Base-by-base conservation (phyloP, 2,888 invertebrate genomes). In the Eupithecia exiguata region DNA sequence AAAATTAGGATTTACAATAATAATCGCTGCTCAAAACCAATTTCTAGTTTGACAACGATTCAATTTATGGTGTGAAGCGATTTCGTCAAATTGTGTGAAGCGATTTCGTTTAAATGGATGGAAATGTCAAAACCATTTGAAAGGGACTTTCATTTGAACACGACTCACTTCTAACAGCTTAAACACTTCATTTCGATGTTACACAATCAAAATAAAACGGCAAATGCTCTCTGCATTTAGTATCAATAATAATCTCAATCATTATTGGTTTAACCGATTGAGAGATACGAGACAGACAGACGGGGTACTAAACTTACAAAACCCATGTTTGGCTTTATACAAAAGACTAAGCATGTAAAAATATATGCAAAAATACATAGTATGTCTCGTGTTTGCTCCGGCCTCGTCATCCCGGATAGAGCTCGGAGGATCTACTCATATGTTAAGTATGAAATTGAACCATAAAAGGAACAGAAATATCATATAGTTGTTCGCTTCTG, bases 1-100 rank as follows among this genome's bases (percentile, higher is more conserved):
- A 81, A 82, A 82, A 82, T 80, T 76, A 76, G 77, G 77, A 78
- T 76, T 80, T 72, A 73, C 75, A 80, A 74, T 82, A 84, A 77
- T 76, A 78, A 85, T 84, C 78, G 79, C 74, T 80, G 80, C 77
- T 81, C 77, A 81, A 83, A 84, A 81, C 78, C 74, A 78, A 83
- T 67, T 76, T 81, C 86, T 83, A 82, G 78, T 25, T 74, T 74
- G 78, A 84, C 83, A 84, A 81, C 80, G 79, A 79, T 75, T 76
- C 65, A 75, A 80, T 80, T 83, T 84, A 81, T 77, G 66, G 40
- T 40, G 66, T 66, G 66, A 66, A 66, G 40, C 25, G 40, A 66
- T 66, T 40, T 40, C 40, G 66, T 66, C 66, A 66, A 66, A 62
- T 62, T 25, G 25, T 58, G 58, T 53, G 53, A 53, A 62, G 61